These are phyloP conservation scores for Anarsia innoxiella DNA, from an alignment of 2,888 invertebrate genomes.

Conservation along the genomic window DNA sequence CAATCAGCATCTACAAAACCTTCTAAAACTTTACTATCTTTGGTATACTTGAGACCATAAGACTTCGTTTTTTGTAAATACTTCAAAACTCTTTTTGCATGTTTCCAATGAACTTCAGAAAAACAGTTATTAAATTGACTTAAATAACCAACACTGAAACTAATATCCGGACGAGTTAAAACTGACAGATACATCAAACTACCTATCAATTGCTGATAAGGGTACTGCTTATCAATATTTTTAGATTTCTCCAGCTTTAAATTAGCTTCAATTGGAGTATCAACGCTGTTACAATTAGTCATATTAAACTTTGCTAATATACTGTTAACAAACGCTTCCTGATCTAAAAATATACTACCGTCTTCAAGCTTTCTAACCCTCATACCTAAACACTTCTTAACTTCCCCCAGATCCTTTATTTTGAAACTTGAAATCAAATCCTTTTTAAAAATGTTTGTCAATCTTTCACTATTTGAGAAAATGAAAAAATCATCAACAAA, in stretches of 20 bases:
- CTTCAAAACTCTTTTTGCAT: constrained; percentile 10
- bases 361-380: constrained; percentile 13
- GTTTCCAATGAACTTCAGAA: constrained; percentile 16
- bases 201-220: constrained; percentile 16
- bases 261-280: constrained; percentile 15
- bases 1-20: constrained; percentile 5
- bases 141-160: constrained; percentile 11
- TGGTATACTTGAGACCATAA: background rate
- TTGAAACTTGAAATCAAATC: constrained; percentile 7
- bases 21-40: background rate
- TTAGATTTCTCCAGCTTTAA: constrained; percentile 10
- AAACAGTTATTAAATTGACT: constrained; percentile 13
- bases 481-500: constrained; percentile 7
- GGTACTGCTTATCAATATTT: constrained; percentile 7
- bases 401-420: constrained; percentile 17
- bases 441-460: constrained; percentile 3
- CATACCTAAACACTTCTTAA: constrained; percentile 18
- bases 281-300: constrained; percentile 10
- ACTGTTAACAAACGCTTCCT: constrained; percentile 10
- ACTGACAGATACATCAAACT: constrained; percentile 14
- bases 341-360: constrained; percentile 12
- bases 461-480: background rate
- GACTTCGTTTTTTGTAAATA: constrained; percentile 1
- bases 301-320: constrained; percentile 12
- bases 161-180: constrained; percentile 12